A percentile compares a stretch with the other conserved stretches of the same genome.
phyloP scores from a whole-genome alignment of 2,797 vertebrate genomes.

The Okamejei kenojei region DNA sequence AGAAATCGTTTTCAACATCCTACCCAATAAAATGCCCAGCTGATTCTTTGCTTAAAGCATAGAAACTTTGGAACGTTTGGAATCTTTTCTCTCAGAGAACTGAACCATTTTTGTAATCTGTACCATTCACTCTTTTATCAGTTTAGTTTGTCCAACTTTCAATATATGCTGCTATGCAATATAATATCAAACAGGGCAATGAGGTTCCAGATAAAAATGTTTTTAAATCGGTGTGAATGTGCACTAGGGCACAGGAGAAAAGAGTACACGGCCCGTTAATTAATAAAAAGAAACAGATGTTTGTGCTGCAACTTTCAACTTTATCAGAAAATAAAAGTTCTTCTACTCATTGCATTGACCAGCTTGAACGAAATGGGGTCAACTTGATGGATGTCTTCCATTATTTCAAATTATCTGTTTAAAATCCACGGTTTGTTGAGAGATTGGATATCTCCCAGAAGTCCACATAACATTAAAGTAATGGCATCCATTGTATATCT shows the following conservation, averaged over 20 bases:
- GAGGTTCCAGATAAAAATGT: background rate
- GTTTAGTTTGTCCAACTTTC: background rate
- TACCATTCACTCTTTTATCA: background rate
- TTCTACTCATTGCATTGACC: background rate
- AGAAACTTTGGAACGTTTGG: background rate
- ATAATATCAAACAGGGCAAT: background rate
- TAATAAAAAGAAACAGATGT: background rate
- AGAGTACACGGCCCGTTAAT: background rate
- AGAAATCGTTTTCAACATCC: background rate
- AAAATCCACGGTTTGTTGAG: background rate
- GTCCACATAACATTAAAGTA: background rate
- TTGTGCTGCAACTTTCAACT: background rate
- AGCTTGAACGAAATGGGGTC: conserved; percentile 14
- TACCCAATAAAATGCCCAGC: background rate
- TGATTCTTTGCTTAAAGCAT: background rate
- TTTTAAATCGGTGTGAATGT: background rate
- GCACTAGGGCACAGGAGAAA: background rate
- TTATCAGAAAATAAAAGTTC: background rate
- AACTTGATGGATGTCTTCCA: conserved; percentile 28
- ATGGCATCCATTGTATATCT: background rate
- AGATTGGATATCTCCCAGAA: conserved; percentile 11
- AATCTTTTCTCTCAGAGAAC: background rate
- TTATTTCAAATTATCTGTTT: conserved; percentile 32
- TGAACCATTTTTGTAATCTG: too few species aligned
- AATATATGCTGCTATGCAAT: background rate